Evolutionary conservation across 2,113 vertebrate species (phyloP).

Genomic region (Boleophthalmus pectinirostris): DNA sequence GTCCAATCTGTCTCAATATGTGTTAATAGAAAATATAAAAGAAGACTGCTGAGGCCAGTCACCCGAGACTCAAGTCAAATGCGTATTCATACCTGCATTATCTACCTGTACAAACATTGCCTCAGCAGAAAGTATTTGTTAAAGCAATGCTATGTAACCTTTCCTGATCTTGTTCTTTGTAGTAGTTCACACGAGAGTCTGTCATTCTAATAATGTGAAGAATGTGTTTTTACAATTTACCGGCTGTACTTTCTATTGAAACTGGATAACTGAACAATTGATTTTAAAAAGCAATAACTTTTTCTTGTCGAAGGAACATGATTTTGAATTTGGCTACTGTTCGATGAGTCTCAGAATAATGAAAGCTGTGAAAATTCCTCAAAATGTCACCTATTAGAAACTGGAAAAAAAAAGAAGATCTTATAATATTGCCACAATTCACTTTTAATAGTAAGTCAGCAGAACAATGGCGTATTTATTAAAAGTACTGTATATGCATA

Average conservation of each 20-base stretch:
- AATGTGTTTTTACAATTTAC: background rate
- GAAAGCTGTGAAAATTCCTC: too few relatives aligned
- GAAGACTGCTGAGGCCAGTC: background rate
- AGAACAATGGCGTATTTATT: too few relatives aligned
- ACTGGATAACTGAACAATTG: background rate
- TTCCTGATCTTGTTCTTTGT: background rate
- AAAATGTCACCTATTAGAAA: too few relatives aligned
- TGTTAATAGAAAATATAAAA: background rate
- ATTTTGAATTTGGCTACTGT: too few relatives aligned
- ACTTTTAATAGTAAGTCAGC: too few relatives aligned
- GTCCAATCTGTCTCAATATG: conserved; percentile 1
- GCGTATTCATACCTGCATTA: background rate
- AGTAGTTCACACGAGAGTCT: background rate
- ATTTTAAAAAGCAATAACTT: too few relatives aligned
- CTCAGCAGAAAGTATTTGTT: background rate
- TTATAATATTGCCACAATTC: too few relatives aligned
- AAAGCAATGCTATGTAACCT: background rate
- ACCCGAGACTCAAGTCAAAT: background rate
- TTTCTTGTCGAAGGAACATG: too few relatives aligned
- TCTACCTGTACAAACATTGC: background rate
- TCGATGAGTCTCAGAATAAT: too few relatives aligned
- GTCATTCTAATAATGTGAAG: background rate
- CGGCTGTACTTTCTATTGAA: background rate
- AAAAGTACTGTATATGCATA: too few relatives aligned
- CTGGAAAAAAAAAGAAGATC: too few relatives aligned